Evolutionary conservation across 2,113 vertebrate species (phyloP).

Genomic region (Cynoglossus semilaevis): DNA sequence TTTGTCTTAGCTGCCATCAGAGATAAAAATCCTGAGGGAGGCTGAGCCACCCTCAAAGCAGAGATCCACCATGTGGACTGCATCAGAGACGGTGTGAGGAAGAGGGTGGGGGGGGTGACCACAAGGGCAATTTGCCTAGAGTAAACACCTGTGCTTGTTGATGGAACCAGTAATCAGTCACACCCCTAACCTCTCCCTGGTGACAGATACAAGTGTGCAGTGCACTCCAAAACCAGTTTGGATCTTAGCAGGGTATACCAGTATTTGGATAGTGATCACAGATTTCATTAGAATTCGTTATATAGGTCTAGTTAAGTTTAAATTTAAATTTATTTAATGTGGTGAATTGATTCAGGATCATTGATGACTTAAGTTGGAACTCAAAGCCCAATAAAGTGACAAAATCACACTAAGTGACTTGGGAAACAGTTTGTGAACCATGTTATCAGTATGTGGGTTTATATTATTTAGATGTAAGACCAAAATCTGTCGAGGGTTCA

Average conservation of each 20-base stretch:
- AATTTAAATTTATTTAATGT: too few relatives aligned
- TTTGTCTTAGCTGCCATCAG: constrained; percentile 69
- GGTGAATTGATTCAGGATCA: too few relatives aligned
- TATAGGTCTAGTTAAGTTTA: too few relatives aligned
- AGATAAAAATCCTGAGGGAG: neutral
- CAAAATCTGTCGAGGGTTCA: too few relatives aligned
- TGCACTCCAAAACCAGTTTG: constrained; percentile 18
- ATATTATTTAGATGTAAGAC: too few relatives aligned
- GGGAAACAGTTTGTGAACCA: too few relatives aligned
- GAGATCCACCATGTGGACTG: constrained; percentile 56
- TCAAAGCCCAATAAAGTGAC: too few relatives aligned
- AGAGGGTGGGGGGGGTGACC: constrained; percentile 25
- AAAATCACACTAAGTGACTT: too few relatives aligned
- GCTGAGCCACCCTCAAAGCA: constrained; percentile 59
- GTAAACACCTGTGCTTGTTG: constrained; percentile 67
- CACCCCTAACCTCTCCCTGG: constrained; percentile 36
- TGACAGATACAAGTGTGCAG: constrained; percentile 62
- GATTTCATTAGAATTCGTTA: neutral
- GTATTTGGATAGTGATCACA: constrained; percentile 23
- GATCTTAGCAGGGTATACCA: constrained; percentile 30
- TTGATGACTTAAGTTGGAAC: too few relatives aligned
- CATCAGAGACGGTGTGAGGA: constrained; percentile 37
- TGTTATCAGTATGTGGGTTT: too few relatives aligned
- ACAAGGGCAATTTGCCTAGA: constrained; percentile 71
- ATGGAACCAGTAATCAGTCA: constrained; percentile 69